A percentile compares a stretch with the other conserved stretches of the same genome.
Conservation (phyloP, 2,113 vertebrate genomes). For the Bubalus kerabau region DNA sequence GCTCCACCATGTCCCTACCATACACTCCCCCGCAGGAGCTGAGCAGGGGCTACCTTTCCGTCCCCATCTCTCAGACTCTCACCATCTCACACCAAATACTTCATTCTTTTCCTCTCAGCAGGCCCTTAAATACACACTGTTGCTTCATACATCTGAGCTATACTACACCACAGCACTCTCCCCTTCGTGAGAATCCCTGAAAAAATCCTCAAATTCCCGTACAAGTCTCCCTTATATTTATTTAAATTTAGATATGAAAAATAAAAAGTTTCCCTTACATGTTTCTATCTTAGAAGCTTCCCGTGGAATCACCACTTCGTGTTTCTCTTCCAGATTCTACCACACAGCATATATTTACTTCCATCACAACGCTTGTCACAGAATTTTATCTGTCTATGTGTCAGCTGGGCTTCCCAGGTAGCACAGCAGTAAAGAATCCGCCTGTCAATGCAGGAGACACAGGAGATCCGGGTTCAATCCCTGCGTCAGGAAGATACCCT, state of each 20-base stretch:
- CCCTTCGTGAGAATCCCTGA: background rate
- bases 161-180: accelerated
- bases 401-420: background rate
- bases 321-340: background rate
- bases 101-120: background rate
- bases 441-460: background rate
- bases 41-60: background rate
- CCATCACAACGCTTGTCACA: background rate
- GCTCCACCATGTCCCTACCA: background rate
- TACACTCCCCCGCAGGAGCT: background rate
- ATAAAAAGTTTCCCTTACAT: background rate
- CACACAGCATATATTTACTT: background rate
- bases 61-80: background rate
- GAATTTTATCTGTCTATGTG: background rate
- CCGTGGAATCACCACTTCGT: background rate
- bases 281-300: background rate
- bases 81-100: background rate
- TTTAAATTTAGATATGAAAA: background rate
- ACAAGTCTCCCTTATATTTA: background rate
- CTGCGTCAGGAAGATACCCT: background rate
- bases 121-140: background rate
- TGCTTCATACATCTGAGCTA: background rate
- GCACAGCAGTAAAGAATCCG: background rate
- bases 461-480: background rate
- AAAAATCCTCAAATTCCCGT: background rate